Percentiles rank a stretch among this genome's conserved stretches.
Conservation (phyloP, 2,113 vertebrate genomes). For the Myrmophylax atrothorax region DNA sequence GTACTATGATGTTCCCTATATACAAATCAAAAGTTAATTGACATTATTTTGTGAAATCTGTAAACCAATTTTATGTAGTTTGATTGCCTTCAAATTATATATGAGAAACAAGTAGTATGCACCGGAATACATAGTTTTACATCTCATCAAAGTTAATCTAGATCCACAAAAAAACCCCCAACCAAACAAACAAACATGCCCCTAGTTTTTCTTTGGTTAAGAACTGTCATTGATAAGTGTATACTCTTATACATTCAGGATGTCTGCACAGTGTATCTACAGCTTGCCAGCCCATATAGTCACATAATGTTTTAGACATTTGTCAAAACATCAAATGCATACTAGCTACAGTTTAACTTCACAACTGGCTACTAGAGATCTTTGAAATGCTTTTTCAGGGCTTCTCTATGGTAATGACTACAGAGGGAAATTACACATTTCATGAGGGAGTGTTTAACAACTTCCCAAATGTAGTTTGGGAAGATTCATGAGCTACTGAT, state of each 20-base stretch:
- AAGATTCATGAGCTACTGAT: not conserved
- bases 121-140: not conserved
- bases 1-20: not conserved
- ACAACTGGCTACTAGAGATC: slow-evolving; percentile 14
- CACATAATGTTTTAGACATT: not conserved
- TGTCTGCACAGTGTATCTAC: not conserved
- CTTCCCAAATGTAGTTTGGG: not conserved
- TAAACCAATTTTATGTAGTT: not conserved
- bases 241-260: not conserved
- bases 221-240: not conserved
- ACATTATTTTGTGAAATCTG: not conserved
- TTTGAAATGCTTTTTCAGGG: slow-evolving; percentile 27
- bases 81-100: not conserved
- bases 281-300: not conserved
- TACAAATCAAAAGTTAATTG: not conserved
- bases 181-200: no score
- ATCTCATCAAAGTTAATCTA: not conserved
- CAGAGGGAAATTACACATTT: slow-evolving; percentile 24
- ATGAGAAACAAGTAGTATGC: not conserved
- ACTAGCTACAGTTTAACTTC: slow-evolving; percentile 16
- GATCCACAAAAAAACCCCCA: not conserved
- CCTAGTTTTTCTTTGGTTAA: not conserved
- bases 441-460: not conserved
- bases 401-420: not conserved
- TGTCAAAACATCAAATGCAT: slow-evolving; percentile 25